Evolutionary conservation across 2,888 invertebrate species (phyloP).

Genomic region (Habroteleia sp.): DNA sequence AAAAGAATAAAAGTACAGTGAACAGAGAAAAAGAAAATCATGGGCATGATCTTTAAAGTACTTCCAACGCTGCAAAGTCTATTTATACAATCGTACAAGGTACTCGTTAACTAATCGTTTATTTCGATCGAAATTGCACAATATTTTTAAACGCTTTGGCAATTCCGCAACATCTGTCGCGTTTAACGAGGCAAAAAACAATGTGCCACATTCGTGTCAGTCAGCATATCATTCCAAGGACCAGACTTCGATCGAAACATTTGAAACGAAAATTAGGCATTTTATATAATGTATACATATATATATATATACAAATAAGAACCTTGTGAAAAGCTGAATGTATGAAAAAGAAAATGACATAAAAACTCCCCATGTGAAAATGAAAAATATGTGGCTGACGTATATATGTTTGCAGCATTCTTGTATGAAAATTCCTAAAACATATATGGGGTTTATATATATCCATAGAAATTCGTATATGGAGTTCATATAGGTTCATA

Average conservation of each 20-base stretch:
- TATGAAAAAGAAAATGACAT: too few species aligned
- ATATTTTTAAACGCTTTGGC: constrained; percentile 70
- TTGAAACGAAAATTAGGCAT: constrained; percentile 6
- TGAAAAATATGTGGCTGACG: too few species aligned
- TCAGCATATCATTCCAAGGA: constrained; percentile 75
- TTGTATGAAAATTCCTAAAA: too few species aligned
- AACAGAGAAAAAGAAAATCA: too few species aligned
- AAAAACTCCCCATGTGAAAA: too few species aligned
- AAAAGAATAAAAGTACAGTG: too few species aligned
- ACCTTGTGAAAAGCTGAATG: neutral
- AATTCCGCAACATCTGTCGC: constrained; percentile 34
- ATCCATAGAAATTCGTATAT: too few species aligned
- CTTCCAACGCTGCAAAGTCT: constrained; percentile 56
- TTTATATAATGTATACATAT: too few species aligned
- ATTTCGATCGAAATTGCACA: constrained; percentile 69
- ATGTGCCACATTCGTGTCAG: constrained; percentile 63
- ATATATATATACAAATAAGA: constrained; percentile 9
- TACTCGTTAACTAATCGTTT: constrained; percentile 50
- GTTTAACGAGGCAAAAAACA: constrained; percentile 35
- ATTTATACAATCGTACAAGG: constrained; percentile 68
- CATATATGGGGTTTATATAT: too few species aligned
- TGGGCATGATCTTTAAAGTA: constrained; percentile 1
- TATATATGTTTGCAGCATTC: too few species aligned
- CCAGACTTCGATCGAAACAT: constrained; percentile 62
- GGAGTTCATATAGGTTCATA: too few species aligned